These are phyloP conservation scores for Xenentodon cancila DNA, from an alignment of 2,797 vertebrate genomes.

Conservation along the genomic window DNA sequence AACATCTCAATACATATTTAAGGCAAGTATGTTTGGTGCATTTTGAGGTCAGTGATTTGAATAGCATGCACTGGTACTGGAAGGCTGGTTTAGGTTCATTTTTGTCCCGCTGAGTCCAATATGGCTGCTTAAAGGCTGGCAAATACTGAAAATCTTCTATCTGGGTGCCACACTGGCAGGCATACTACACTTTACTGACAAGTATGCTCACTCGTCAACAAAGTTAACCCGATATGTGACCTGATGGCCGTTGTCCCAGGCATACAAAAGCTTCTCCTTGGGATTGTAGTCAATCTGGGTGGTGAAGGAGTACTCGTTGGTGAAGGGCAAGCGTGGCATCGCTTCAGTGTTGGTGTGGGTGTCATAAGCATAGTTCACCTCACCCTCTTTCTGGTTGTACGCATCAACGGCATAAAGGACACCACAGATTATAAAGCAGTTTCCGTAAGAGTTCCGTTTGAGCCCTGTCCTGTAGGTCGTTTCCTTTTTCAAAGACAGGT, in stretches of 20 bases:
- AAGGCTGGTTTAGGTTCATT: slow-evolving; percentile 46
- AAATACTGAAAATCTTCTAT: slow-evolving; percentile 41
- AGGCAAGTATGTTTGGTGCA: slow-evolving; percentile 27
- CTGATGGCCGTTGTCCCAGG: slow-evolving; percentile 98
- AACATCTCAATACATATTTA: slow-evolving; percentile 28
- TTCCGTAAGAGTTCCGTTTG: slow-evolving; percentile 91
- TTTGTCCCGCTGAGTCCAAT: slow-evolving; percentile 54
- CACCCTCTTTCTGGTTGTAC: slow-evolving; percentile 91
- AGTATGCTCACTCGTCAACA: slow-evolving; percentile 84
- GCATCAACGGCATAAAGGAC: slow-evolving; percentile 93
- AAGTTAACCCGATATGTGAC: slow-evolving; percentile 91
- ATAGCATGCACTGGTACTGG: slow-evolving; percentile 45
- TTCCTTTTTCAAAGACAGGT: slow-evolving; percentile 91
- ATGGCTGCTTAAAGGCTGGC: slow-evolving; percentile 50
- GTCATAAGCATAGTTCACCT: slow-evolving; percentile 94
- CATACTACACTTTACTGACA: slow-evolving; percentile 26
- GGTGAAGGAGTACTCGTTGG: slow-evolving; percentile 90
- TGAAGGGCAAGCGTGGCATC: slow-evolving; percentile 88
- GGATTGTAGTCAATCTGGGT: slow-evolving; percentile 99
- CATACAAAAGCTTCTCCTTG: slow-evolving; percentile 93
- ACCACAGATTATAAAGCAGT: slow-evolving; percentile 97
- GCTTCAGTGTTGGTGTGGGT: slow-evolving; percentile 94
- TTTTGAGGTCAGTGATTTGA: slow-evolving; percentile 57
- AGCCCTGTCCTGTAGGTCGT: slow-evolving; percentile 94
- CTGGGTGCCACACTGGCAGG: slow-evolving; percentile 23